Percentiles rank a stretch among this genome's conserved stretches.
Conservation (phyloP, 2,797 vertebrate genomes). For the Tapirus indicus region DNA sequence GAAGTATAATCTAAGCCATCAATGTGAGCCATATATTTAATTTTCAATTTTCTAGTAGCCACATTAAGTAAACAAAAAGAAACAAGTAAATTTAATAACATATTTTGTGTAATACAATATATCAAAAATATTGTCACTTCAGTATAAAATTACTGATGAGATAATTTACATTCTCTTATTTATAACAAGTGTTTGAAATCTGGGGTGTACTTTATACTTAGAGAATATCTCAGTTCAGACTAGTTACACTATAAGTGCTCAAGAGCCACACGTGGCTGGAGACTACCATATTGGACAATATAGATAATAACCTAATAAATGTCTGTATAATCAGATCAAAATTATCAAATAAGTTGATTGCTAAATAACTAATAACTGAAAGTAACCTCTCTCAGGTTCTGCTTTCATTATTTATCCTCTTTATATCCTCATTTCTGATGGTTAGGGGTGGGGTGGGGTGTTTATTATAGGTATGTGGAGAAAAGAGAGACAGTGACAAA, state of each 20-base stretch:
- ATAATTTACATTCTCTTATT: not conserved
- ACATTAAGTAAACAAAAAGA: not conserved
- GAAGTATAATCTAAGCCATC: not conserved
- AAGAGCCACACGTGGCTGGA: not conserved
- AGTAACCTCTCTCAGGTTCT: not conserved
- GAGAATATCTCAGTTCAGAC: not conserved
- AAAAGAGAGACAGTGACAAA: not conserved
- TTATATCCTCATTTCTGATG: not conserved
- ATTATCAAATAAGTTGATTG: not conserved
- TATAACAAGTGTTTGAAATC: not conserved
- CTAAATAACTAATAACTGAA: not conserved
- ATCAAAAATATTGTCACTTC: not conserved
- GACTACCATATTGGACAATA: not conserved
- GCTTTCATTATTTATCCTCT: not conserved
- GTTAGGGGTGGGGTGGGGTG: not conserved
- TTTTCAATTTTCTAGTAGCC: not conserved
- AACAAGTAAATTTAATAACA: not conserved
- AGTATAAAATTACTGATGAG: not conserved
- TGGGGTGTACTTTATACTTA: not conserved
- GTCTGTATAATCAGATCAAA: not conserved
- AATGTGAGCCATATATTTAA: not conserved
- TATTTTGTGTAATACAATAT: not conserved
- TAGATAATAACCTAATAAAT: not conserved
- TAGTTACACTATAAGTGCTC: not conserved
- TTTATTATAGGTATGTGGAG: not conserved